Percentiles rank a stretch among this genome's conserved stretches.
Conservation (phyloP, 2,113 vertebrate species). For the Sander vitreus region DNA sequence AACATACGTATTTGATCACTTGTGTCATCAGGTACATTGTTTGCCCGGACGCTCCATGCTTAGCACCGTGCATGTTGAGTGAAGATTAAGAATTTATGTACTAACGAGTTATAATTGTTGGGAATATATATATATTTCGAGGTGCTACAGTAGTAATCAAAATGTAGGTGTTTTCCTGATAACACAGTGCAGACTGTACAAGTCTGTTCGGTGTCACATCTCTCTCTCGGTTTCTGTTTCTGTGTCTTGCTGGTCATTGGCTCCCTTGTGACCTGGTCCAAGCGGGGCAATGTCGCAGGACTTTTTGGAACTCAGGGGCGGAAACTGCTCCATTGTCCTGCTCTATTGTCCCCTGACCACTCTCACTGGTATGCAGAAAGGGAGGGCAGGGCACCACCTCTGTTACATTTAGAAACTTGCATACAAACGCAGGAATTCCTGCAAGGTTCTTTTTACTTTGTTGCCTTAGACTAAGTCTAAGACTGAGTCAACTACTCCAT, state of each 20-base stretch:
- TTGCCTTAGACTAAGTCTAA: slow-evolving; percentile 35
- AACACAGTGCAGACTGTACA: not conserved
- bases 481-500: slow-evolving; percentile 30
- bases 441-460: slow-evolving; percentile 66
- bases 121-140: not conserved
- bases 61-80: not conserved
- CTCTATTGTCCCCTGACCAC: slow-evolving; percentile 74
- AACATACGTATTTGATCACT: not conserved
- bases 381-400: slow-evolving; percentile 66
- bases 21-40: not conserved
- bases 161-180: not conserved
- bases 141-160: not conserved
- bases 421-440: slow-evolving; percentile 87
- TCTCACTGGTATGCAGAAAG: slow-evolving; percentile 75
- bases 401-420: slow-evolving; percentile 73
- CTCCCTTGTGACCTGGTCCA: slow-evolving; percentile 16
- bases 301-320: slow-evolving; percentile 31
- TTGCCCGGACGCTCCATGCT: not conserved
- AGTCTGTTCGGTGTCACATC: not conserved
- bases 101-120: not conserved
- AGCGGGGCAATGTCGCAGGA: slow-evolving; percentile 21
- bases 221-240: slow-evolving; percentile 3
- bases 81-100: not conserved
- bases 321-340: slow-evolving; percentile 59
- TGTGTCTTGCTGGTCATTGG: not conserved